These are phyloP conservation scores for Sussaba pulchella DNA, from an alignment of 2,888 invertebrate species.

Conservation along the genomic window DNA sequence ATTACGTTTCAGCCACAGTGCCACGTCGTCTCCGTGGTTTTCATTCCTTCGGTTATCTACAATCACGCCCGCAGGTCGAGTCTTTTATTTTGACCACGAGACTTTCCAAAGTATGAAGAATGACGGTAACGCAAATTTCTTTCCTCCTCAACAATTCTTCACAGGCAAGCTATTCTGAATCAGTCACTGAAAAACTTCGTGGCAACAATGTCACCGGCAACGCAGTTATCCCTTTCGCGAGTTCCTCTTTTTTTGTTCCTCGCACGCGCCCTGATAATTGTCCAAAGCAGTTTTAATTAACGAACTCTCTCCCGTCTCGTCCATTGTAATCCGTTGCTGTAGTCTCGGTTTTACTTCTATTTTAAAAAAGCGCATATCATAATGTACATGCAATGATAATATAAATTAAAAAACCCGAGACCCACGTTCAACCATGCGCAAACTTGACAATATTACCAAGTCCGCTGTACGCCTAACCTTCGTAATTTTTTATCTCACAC, in stretches of 20 bases:
- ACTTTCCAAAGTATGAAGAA: conserved; percentile 34
- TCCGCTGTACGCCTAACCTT: neutral
- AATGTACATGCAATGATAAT: neutral
- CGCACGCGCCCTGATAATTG: conserved; percentile 8
- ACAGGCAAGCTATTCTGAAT: conserved; percentile 39
- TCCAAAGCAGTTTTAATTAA: conserved; percentile 25
- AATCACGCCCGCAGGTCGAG: conserved; percentile 17
- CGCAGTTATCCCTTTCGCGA: neutral
- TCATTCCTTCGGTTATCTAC: conserved; percentile 33
- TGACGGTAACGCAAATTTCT: conserved; percentile 23
- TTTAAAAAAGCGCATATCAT: conserved; percentile 9
- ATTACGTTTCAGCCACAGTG: neutral
- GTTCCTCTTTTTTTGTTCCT: neutral
- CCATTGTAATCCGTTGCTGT: conserved; percentile 5
- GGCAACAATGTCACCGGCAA: conserved; percentile 14
- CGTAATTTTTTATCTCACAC: neutral
- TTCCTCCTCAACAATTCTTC: conserved; percentile 25
- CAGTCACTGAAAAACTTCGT: conserved; percentile 30
- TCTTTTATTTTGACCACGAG: conserved; percentile 22
- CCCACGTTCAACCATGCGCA: conserved; percentile 14
- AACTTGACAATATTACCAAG: conserved; percentile 21
- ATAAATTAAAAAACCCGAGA: conserved; percentile 11
- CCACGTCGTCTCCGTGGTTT: conserved; percentile 10
- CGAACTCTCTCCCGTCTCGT: conserved; percentile 12
- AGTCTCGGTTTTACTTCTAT: conserved; percentile 10